Conservation (phyloP, 2,888 invertebrate species). For the Cotesia congregata region DNA sequence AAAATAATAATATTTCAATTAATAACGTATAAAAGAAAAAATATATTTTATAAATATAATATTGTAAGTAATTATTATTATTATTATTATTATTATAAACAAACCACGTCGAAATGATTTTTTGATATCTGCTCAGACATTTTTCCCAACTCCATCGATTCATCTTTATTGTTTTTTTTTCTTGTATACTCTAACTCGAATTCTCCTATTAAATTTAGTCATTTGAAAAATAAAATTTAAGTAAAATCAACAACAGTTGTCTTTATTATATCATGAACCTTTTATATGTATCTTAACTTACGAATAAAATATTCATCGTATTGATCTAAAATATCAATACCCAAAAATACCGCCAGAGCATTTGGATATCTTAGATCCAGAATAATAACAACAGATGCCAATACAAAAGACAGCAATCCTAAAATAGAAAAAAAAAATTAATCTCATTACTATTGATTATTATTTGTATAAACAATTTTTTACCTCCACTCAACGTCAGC, state of each 20-base stretch:
- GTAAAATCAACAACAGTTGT: slow-evolving; percentile 12
- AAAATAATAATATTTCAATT: neutral
- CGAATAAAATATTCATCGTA: slow-evolving; percentile 72
- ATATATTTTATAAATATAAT: neutral
- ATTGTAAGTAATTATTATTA: neutral
- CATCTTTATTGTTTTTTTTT: slow-evolving; percentile 25
- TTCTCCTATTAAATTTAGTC: slow-evolving; percentile 31
- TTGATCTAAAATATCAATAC: slow-evolving; percentile 71
- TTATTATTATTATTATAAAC: neutral
- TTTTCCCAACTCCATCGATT: slow-evolving; percentile 39
- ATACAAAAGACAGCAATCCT: slow-evolving; percentile 71
- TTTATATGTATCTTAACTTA: slow-evolving; percentile 56
- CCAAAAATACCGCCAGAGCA: slow-evolving; percentile 71
- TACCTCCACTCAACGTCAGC: slow-evolving; percentile 72
- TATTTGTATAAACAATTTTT: slow-evolving; percentile 22
- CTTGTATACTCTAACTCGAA: slow-evolving; percentile 35
- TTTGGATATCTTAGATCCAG: slow-evolving; percentile 71
- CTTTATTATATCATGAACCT: slow-evolving; percentile 9
- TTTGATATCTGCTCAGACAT: neutral
- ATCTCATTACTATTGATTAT: neutral
- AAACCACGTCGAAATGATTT: slow-evolving; percentile 42
- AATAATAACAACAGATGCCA: slow-evolving; percentile 69
- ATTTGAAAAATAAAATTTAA: slow-evolving; percentile 14
- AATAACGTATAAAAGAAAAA: neutral
- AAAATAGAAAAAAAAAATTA: slow-evolving; percentile 28